Percentiles rank a stretch among this genome's conserved stretches.
phyloP scores from a whole-genome alignment of 1,140 invertebrate species.

The Bombus balteatus region DNA sequence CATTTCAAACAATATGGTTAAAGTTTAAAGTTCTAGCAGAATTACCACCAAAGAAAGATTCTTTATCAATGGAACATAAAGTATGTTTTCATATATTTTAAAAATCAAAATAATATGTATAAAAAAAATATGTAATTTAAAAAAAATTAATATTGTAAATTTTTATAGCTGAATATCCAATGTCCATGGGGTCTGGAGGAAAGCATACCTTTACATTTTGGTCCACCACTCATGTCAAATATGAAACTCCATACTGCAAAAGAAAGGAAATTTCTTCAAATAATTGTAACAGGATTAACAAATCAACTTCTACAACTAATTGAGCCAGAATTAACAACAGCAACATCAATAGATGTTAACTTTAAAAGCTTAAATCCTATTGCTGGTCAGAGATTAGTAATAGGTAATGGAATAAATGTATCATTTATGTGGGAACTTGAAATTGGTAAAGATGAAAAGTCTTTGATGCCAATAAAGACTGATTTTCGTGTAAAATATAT shows the following conservation, averaged over 20 bases:
- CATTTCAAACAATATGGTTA: slow-evolving; percentile 87
- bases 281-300: slow-evolving; percentile 88
- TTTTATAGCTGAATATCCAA: slow-evolving; percentile 85
- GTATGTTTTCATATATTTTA: slow-evolving; percentile 76
- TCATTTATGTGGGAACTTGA: slow-evolving; percentile 93
- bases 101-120: background rate
- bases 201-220: slow-evolving; percentile 89
- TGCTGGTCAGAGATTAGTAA: slow-evolving; percentile 83
- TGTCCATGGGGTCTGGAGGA: slow-evolving; percentile 90
- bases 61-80: slow-evolving; percentile 88
- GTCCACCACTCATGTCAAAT: slow-evolving; percentile 90
- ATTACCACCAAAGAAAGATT: slow-evolving; percentile 87
- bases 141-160: background rate
- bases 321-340: slow-evolving; percentile 85
- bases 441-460: slow-evolving; percentile 84
- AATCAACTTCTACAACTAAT: slow-evolving; percentile 84
- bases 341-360: slow-evolving; percentile 82
- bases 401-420: slow-evolving; percentile 87
- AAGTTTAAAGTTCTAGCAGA: slow-evolving; percentile 88
- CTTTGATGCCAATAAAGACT: slow-evolving; percentile 85
- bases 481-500: slow-evolving; percentile 88
- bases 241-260: slow-evolving; percentile 92
- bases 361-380: slow-evolving; percentile 87
- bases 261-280: slow-evolving; percentile 91
- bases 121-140: background rate